Evolutionary conservation across 2,888 invertebrate genomes (phyloP).

Genomic region (Lymantria dispar): DNA sequence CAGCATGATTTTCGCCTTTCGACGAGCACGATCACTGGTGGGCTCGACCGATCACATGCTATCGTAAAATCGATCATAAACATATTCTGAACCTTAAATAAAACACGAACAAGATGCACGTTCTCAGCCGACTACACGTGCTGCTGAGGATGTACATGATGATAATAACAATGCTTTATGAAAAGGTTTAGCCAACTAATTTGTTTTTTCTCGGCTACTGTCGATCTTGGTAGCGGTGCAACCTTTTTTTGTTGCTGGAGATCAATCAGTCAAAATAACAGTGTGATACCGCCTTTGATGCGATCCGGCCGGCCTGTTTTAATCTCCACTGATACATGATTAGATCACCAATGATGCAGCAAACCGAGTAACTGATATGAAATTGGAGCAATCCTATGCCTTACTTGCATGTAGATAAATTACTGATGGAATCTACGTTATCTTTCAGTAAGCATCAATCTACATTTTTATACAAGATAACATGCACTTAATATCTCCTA

Average conservation of each 20-base stretch:
- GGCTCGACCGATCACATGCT: conserved; percentile 35
- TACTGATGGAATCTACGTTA: conserved; percentile 47
- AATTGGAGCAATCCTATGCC: conserved; percentile 65
- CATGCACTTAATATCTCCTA: conserved; percentile 23
- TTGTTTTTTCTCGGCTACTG: conserved; percentile 82
- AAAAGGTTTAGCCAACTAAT: conserved; percentile 82
- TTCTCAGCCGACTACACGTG: not conserved
- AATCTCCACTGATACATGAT: conserved; percentile 80
- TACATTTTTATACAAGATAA: conserved; percentile 6
- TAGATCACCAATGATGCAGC: conserved; percentile 80
- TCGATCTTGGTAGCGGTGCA: conserved; percentile 80
- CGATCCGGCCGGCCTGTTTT: conserved; percentile 78
- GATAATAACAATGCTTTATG: conserved; percentile 81
- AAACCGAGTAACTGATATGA: conserved; percentile 72
- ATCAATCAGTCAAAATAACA: conserved; percentile 83
- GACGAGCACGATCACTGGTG: conserved; percentile 56
- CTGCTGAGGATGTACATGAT: conserved; percentile 66
- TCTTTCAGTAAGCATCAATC: conserved; percentile 18
- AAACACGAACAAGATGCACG: conserved; percentile 34
- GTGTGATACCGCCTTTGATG: conserved; percentile 83
- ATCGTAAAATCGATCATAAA: conserved; percentile 22
- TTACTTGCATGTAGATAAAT: conserved; percentile 47
- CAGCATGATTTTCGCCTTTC: conserved; percentile 79
- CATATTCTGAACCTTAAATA: conserved; percentile 54
- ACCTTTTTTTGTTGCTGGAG: conserved; percentile 79